Evolutionary conservation across 2,113 vertebrate species (phyloP), one percentile per base, ranked within the genome.

Genomic region (Herpetotheres cachinnans): DNA sequence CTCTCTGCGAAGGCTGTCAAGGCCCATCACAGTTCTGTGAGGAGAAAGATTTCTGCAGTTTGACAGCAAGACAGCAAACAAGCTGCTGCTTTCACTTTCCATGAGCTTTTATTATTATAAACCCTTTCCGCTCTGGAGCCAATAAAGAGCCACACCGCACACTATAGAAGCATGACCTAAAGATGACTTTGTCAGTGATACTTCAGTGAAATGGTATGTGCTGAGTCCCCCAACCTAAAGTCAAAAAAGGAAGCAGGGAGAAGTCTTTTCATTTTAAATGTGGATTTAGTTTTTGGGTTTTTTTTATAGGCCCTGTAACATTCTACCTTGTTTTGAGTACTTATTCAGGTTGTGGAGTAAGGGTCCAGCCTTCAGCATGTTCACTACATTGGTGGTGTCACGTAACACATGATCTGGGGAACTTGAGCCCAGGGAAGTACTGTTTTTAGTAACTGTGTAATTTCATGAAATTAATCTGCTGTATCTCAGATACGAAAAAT

Each of bases 1-100:
- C 82, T 82, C 82, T 90, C 70, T 93, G 70, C 78, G 85, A 76
- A 89, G 67, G 73, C 58, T 91, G 95, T 90, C 88, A 90, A 44
- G 21, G 3, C 66, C 66, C 10, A 3, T 91, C 85, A 86, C 1
- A 0, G 44, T 82, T 88, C 49, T 93, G 40, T 44, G 56, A 91
- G 61, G 44, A 82, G 61, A 92, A 78, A 62, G 50, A 90, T 92
- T 95, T 93, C 58, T 82, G 42, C 90, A 91, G 67, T 56, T 80
- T 93, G 92, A 61, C 84, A 86, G 67, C 72, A 72, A 90, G 69
- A 93, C 26, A 89, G 63, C 30, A 82, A 85, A 55, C 63, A 85
- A 93, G 63, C 54, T 86, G 65, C 47, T 85, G 63, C 58, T 80
- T 77, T 82, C 56, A 44, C 34, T 92, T 95, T 69, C 66, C 27